Evolutionary conservation across 30 jellyfish, hydroid and myxozoan genomes (phyloP), one percentile per base, ranked within the genome.

Genomic region (Aurelia sp.): DNA sequence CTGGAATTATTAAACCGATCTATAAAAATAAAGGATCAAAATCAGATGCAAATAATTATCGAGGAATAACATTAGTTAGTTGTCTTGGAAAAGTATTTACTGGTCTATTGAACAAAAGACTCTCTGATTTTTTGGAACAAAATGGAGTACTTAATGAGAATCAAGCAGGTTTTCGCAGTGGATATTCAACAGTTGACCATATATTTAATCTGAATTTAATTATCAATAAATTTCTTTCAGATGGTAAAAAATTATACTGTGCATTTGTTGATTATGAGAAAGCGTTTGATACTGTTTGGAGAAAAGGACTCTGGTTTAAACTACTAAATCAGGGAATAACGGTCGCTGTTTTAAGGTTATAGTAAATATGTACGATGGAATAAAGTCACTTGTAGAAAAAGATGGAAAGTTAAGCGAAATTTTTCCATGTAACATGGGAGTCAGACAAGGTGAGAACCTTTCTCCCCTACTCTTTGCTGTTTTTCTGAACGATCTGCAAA

Each of bases 221-320:
- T 40, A 52, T 52, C 37, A 50, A 50, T 40, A 11, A 73, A 41
- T 73, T 73, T 52, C 73, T 73, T 9, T 40, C 53, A 13, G 47
- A 22, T 6, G 85, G 85, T 19, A 73, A 73, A 52, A 73, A 73
- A 41, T 22, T 73, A 15, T 73, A 40, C 76, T 40, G 71, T 33
- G 73, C 85, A 47, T 73, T 73, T 52, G 53, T 40, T 6, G 85
- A 57, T 16, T 73, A 73, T 22, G 48, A 73, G 30, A 41, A 73
- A 57, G 85, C 85, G 10, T 73, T 73, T 40, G 85, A 73, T 48
- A 73, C 85, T 73, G 85, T 73, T 33, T 73, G 85, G 85, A 57
- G 85, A 50, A 73, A 33, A 22, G 79, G 79, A 22, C 79, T 22
- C 4, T 69, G 79, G 79, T 3, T 40, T 17, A 69, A 69, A 13